phyloP scores from a whole-genome alignment of 1,140 invertebrate species.

The Drosophila guanche region DNA sequence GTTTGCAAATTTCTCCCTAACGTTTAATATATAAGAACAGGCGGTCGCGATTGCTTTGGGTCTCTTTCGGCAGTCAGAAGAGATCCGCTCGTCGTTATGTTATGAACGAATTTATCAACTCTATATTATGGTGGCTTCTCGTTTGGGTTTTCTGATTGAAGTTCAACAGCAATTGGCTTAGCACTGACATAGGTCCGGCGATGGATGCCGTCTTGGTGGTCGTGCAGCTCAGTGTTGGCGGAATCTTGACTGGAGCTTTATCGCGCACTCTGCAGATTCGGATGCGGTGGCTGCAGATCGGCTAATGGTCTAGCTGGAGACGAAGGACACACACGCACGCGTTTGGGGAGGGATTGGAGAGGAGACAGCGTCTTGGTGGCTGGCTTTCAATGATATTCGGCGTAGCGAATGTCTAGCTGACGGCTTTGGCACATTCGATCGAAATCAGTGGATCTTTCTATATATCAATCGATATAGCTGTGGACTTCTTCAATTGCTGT shows the following conservation, averaged over 20 bases:
- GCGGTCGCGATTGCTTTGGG: constrained; percentile 24
- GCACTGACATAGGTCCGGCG: constrained; percentile 79
- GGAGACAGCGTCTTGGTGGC: not conserved
- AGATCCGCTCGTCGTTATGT: constrained; percentile 68
- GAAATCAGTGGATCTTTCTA: constrained; percentile 13
- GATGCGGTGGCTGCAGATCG: not conserved
- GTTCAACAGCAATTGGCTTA: constrained; percentile 75
- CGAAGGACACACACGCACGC: too few species aligned
- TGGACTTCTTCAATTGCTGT: constrained; percentile 13
- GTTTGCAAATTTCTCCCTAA: constrained; percentile 75
- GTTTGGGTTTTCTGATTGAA: constrained; percentile 76
- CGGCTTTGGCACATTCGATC: constrained; percentile 59
- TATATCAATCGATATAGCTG: constrained; percentile 5
- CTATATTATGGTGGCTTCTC: constrained; percentile 74
- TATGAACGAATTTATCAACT: constrained; percentile 82
- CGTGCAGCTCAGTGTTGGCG: constrained; percentile 61
- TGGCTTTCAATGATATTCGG: constrained; percentile 27
- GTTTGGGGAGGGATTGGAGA: constrained; percentile 1
- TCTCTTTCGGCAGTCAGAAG: constrained; percentile 24
- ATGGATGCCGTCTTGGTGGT: constrained; percentile 76
- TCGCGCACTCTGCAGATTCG: not conserved
- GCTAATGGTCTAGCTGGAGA: constrained; percentile 6
- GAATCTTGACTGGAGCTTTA: constrained; percentile 71
- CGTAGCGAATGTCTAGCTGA: constrained; percentile 67
- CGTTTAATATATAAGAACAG: constrained; percentile 37